Evolutionary conservation across 2,888 invertebrate species (phyloP).

Genomic region (Mimas tiliae): DNA sequence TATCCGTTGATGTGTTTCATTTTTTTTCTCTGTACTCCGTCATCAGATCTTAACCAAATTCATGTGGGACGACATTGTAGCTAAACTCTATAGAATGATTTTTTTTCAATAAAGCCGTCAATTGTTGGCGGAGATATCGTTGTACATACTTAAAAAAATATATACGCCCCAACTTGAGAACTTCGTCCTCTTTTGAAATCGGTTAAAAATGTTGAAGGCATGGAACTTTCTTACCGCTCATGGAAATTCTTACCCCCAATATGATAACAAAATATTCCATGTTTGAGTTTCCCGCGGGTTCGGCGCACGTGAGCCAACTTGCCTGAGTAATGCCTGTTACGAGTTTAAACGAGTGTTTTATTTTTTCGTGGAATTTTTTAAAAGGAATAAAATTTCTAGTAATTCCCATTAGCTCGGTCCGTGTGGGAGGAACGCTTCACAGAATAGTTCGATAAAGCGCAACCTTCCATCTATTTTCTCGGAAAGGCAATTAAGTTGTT

Average conservation of each 20-base stretch:
- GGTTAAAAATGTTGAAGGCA: not conserved
- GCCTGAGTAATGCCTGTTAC: constrained; percentile 57
- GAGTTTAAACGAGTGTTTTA: constrained; percentile 44
- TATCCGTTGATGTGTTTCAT: no score
- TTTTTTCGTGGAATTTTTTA: constrained; percentile 43
- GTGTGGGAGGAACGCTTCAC: constrained; percentile 34
- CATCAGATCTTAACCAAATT: no score
- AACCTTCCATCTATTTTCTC: constrained; percentile 24
- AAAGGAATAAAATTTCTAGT: constrained; percentile 33
- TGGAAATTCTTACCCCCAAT: not conserved
- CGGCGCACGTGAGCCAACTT: constrained; percentile 41
- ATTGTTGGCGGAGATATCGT: no score
- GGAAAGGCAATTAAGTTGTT: constrained; percentile 17
- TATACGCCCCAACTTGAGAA: no score
- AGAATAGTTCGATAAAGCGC: constrained; percentile 32
- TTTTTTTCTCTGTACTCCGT: no score
- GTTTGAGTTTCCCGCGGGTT: constrained; percentile 32
- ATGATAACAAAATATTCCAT: not conserved
- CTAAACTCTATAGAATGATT: no score
- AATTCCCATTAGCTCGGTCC: constrained; percentile 3
- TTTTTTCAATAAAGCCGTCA: no score
- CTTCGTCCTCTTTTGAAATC: no score
- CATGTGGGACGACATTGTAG: no score
- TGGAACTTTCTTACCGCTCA: not conserved
- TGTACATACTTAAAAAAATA: no score